phyloP scores from a whole-genome alignment of 2,888 invertebrate species.

The Agrotis segetum region DNA sequence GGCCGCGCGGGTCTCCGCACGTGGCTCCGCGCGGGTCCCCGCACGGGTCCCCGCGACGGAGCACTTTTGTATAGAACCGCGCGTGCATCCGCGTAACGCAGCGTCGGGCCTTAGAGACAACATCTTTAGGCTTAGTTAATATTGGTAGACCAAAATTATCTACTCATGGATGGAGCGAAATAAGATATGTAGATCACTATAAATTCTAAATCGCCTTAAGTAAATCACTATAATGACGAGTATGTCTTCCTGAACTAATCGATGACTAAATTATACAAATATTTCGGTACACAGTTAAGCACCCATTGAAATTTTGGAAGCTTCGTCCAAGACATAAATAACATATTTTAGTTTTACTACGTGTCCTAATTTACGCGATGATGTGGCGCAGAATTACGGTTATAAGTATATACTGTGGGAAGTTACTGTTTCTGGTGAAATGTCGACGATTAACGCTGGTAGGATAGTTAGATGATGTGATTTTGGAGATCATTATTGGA shows the following conservation, averaged over 20 bases:
- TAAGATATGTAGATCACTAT: too few species aligned
- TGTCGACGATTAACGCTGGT: constrained; percentile 14
- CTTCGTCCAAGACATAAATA: constrained; percentile 62
- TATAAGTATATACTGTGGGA: constrained; percentile 50
- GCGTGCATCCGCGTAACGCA: too few species aligned
- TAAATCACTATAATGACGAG: not conserved
- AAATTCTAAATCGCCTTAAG: not conserved
- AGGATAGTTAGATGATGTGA: not conserved
- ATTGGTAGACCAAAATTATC: too few species aligned
- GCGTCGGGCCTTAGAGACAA: not conserved
- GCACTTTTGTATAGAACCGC: too few species aligned
- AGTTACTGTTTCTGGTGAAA: constrained; percentile 35
- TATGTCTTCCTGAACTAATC: constrained; percentile 11
- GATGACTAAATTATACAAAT: constrained; percentile 38
- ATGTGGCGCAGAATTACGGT: constrained; percentile 49
- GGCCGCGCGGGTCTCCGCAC: too few species aligned
- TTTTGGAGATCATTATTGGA: not conserved
- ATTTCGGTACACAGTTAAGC: constrained; percentile 22
- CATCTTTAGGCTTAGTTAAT: not conserved
- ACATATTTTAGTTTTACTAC: constrained; percentile 64
- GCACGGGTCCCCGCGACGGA: too few species aligned
- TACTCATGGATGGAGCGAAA: not conserved
- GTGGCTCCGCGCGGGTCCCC: too few species aligned
- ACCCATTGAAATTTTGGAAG: constrained; percentile 53
- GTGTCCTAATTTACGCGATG: constrained; percentile 66